These are phyloP conservation scores for Tokudaia tokunoshimensis DNA, from an alignment of 2,797 vertebrate genomes.

Conservation along the genomic window DNA sequence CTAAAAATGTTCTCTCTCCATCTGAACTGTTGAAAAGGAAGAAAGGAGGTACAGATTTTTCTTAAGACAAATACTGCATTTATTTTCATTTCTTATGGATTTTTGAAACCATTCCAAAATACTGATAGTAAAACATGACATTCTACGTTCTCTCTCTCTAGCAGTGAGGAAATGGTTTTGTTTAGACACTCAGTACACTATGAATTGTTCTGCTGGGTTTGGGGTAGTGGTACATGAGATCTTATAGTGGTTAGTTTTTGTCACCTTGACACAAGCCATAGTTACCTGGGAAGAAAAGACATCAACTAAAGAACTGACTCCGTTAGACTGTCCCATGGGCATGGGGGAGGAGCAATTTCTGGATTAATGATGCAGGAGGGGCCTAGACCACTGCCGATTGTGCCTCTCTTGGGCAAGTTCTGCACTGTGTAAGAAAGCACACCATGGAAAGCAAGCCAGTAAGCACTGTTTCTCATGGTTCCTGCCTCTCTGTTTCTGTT, in stretches of 20 bases:
- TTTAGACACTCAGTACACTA: neutral
- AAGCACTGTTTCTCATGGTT: neutral
- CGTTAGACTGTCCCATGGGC: neutral
- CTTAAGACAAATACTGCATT: neutral
- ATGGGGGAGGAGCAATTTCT: neutral
- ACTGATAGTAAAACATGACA: neutral
- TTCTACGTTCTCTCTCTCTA: neutral
- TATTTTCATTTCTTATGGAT: neutral
- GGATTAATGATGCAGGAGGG: neutral
- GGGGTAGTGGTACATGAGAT: too few species aligned
- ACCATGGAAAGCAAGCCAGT: neutral
- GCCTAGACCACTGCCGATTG: neutral
- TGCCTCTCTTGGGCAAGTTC: neutral
- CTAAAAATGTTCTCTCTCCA: neutral
- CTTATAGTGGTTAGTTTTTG: neutral
- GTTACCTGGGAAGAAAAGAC: neutral
- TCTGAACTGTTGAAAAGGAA: neutral
- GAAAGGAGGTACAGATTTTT: neutral
- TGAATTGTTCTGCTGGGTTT: neutral
- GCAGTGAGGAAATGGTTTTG: neutral
- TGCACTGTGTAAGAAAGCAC: neutral
- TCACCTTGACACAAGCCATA: neutral
- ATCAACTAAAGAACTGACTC: neutral
- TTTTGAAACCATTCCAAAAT: neutral
- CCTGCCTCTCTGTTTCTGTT: neutral